Conservation (phyloP, 2,888 invertebrate species). For the Orthosia cruda region DNA sequence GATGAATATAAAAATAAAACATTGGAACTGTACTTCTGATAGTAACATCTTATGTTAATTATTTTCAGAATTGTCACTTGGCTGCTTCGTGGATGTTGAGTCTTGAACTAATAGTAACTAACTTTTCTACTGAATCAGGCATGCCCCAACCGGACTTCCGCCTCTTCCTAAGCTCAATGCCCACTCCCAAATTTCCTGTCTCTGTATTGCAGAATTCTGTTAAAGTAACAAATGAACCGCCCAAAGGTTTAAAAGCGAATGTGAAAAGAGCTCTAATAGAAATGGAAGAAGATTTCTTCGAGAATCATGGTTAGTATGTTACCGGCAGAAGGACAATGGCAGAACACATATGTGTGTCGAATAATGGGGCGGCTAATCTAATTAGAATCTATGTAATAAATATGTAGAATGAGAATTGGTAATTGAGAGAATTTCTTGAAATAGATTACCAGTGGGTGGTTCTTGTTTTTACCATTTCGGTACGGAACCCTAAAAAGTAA, state of each 20-base stretch:
- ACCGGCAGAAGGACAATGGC: too few relatives aligned
- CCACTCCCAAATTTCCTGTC: conserved; percentile 96
- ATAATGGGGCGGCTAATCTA: too few relatives aligned
- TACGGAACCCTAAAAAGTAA: too few relatives aligned
- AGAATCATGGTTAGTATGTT: conserved; percentile 93
- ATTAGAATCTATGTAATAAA: too few relatives aligned
- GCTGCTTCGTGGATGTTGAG: conserved; percentile 98
- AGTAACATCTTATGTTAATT: neutral
- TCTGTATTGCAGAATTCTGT: conserved; percentile 98
- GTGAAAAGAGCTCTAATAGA: conserved; percentile 96
- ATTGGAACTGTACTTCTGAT: neutral
- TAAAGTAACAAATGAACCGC: conserved; percentile 98
- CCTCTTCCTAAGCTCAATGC: conserved; percentile 97
- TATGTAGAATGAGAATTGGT: too few relatives aligned
- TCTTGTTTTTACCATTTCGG: too few relatives aligned
- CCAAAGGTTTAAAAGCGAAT: conserved; percentile 97
- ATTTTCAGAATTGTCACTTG: conserved; percentile 96
- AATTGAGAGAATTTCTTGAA: too few relatives aligned
- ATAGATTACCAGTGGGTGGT: too few relatives aligned
- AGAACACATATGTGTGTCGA: too few relatives aligned
- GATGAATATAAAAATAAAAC: neutral
- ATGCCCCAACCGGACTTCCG: conserved; percentile 95
- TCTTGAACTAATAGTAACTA: conserved; percentile 95
- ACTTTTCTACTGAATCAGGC: conserved; percentile 93
- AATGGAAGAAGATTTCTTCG: conserved; percentile 95